Percentiles rank a stretch among this genome's conserved stretches.
Conservation (phyloP, 2,888 invertebrate genomes). For the Eupithecia subumbrata region DNA sequence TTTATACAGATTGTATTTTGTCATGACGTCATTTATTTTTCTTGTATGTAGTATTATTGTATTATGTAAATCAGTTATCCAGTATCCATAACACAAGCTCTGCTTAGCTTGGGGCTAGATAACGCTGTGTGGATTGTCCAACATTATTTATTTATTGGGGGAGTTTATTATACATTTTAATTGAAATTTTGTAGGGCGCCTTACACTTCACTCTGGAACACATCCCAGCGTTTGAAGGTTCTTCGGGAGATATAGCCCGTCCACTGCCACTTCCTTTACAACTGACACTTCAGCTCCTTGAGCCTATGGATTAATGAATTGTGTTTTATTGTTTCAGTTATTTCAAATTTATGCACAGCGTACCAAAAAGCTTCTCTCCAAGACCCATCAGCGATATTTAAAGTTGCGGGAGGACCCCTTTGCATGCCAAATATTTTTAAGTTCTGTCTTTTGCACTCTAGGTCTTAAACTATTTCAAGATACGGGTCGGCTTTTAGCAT, state of each 20-base stretch:
- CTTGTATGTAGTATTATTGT: too few species aligned
- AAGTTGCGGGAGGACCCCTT: neutral
- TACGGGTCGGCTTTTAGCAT: neutral
- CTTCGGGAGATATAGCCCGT: neutral
- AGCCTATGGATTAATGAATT: neutral
- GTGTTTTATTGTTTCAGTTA: slow-evolving; percentile 1
- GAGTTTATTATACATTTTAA: too few species aligned
- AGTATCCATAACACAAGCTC: too few species aligned
- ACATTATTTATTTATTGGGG: too few species aligned
- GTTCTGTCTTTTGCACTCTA: neutral
- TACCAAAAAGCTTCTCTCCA: neutral
- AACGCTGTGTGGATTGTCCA: too few species aligned
- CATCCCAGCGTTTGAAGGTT: neutral
- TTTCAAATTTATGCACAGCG: neutral
- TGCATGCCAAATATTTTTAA: neutral
- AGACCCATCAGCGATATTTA: neutral
- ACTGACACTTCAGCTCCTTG: neutral
- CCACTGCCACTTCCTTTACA: neutral
- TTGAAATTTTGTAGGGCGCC: too few species aligned
- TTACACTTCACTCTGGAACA: neutral
- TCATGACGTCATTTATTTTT: too few species aligned
- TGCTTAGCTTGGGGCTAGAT: too few species aligned
- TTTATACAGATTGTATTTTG: too few species aligned
- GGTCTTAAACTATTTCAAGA: slow-evolving; percentile 8
- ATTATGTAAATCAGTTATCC: too few species aligned